A percentile compares a stretch with the other conserved stretches of the same genome.
These are phyloP conservation scores for Caenorhabditis sp. DNA, from an alignment of 2,888 invertebrate species.

Conservation along the genomic window DNA sequence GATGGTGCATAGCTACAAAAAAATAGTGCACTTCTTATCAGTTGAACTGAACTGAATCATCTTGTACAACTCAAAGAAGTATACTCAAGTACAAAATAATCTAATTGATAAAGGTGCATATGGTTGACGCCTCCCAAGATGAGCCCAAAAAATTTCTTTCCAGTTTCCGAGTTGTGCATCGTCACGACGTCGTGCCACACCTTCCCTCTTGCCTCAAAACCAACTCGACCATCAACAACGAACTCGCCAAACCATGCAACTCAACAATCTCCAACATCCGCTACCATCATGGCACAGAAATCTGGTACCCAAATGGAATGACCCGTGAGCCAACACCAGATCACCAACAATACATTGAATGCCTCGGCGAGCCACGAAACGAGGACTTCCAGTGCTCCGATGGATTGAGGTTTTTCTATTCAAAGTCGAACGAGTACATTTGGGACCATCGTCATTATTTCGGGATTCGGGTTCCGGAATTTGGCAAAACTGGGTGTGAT, in stretches of 20 bases:
- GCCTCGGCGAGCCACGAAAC: not conserved
- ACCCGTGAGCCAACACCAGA: not conserved
- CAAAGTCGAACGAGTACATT: not conserved
- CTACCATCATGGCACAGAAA: conserved; percentile 4
- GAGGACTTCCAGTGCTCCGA: conserved; percentile 6
- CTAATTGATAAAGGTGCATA: too few species aligned
- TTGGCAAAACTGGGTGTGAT: not conserved
- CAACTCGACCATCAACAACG: not conserved
- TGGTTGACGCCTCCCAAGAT: too few species aligned
- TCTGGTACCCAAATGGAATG: conserved; percentile 7
- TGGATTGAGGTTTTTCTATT: not conserved
- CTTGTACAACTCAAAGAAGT: too few species aligned
- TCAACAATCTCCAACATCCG: not conserved
- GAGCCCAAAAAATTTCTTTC: not conserved
- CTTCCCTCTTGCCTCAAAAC: conserved; percentile 1
- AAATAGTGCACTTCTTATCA: too few species aligned
- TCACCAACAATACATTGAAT: not conserved
- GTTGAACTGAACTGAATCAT: too few species aligned
- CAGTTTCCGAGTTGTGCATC: conserved; percentile 6
- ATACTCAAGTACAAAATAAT: too few species aligned
- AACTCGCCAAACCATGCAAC: not conserved
- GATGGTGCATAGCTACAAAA: too few species aligned
- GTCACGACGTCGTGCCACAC: conserved; percentile 6
- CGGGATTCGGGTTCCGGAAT: conserved; percentile 2
- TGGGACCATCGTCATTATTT: conserved; percentile 10